Percentiles rank a stretch among this genome's conserved stretches.
These are phyloP conservation scores for Netelia fuscicornis DNA, from an alignment of 2,888 invertebrate species.

Conservation along the genomic window DNA sequence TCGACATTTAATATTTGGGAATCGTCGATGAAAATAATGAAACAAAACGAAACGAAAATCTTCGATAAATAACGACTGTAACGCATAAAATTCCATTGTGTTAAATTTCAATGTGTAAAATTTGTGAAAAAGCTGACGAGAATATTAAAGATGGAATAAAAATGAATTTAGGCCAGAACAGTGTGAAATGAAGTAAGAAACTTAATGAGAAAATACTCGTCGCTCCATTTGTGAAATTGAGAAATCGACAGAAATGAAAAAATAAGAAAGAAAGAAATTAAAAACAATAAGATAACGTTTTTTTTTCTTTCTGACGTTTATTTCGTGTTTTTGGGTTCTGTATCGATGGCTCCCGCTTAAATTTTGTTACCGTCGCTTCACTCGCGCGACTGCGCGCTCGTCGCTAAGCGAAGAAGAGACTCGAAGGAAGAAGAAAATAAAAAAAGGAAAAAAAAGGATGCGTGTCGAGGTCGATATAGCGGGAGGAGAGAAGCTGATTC, in stretches of 20 bases:
- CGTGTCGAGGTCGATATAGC: slow-evolving; percentile 79
- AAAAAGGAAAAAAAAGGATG: slow-evolving; percentile 71
- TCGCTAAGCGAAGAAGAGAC: slow-evolving; percentile 8
- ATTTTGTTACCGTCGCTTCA: slow-evolving; percentile 29
- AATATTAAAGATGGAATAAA: too few species aligned
- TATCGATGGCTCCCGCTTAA: background rate
- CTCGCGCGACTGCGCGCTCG: background rate
- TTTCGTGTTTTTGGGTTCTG: background rate
- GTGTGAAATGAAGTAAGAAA: background rate
- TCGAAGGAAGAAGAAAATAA: slow-evolving; percentile 1
- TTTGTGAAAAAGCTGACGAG: too few species aligned
- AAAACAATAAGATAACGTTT: background rate
- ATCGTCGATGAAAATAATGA: background rate
- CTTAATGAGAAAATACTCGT: background rate
- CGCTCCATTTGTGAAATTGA: background rate
- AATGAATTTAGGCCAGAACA: too few species aligned
- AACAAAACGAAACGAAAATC: background rate
- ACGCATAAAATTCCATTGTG: too few species aligned
- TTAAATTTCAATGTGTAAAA: too few species aligned
- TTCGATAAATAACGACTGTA: too few species aligned
- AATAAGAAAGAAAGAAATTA: background rate
- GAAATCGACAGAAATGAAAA: background rate
- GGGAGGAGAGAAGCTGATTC: slow-evolving; percentile 69
- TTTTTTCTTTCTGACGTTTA: background rate
- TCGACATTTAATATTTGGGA: background rate